Percentiles rank a stretch among this genome's conserved stretches.
Conservation (phyloP, 2,888 invertebrate genomes). For the Xylota segnis region DNA sequence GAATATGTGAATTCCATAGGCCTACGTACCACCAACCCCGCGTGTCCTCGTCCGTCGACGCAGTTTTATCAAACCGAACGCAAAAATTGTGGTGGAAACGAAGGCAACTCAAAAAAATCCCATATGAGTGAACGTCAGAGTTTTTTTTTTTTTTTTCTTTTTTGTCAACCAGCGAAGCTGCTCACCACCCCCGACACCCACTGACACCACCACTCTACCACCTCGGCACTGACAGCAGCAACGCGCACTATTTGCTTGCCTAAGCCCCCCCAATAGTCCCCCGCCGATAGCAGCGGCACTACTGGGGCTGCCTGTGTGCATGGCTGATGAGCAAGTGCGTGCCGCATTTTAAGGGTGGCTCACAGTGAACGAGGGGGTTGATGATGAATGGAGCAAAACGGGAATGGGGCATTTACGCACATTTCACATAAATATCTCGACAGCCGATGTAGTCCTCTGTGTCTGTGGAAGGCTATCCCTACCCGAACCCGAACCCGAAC, state of each 20-base stretch:
- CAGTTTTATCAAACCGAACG: conserved; percentile 75
- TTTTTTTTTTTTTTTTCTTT: conserved; percentile 29
- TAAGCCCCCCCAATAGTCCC: conserved; percentile 28
- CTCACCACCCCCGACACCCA: conserved; percentile 43
- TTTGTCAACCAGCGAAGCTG: conserved; percentile 61
- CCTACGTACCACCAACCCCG: conserved; percentile 39
- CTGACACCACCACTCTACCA: conserved; percentile 25
- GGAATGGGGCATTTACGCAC: conserved; percentile 71
- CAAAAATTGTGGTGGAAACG: conserved; percentile 70
- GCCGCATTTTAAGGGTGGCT: conserved; percentile 72
- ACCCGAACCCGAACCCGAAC: conserved; percentile 28
- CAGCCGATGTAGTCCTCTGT: conserved; percentile 47
- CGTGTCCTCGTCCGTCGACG: conserved; percentile 37
- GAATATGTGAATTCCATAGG: conserved; percentile 62
- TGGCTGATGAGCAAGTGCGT: conserved; percentile 75
- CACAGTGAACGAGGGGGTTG: conserved; percentile 9
- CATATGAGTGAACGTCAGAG: conserved; percentile 45
- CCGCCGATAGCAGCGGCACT: conserved; percentile 47
- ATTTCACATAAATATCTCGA: conserved; percentile 74
- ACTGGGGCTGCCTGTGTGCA: conserved; percentile 65
- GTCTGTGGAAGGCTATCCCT: conserved; percentile 28
- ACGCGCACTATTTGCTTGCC: conserved; percentile 70
- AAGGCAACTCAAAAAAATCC: conserved; percentile 56
- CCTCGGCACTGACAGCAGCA: conserved; percentile 41
- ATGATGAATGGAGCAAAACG: conserved; percentile 39